These are phyloP conservation scores for Nannoperca australis DNA, from an alignment of 2,797 vertebrate species.

Conservation along the genomic window DNA sequence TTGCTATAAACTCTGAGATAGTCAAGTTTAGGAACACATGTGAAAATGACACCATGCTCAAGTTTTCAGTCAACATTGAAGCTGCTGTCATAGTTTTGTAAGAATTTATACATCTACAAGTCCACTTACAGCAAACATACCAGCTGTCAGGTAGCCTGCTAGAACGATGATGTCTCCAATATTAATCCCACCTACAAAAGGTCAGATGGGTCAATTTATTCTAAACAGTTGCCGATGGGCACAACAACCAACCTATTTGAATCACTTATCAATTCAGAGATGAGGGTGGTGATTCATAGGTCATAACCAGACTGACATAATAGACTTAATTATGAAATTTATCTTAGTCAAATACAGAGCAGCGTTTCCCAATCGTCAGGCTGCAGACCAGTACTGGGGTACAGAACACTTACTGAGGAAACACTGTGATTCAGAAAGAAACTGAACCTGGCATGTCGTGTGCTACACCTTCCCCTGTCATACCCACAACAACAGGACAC, in stretches of 20 bases:
- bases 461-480: slow-evolving; percentile 2
- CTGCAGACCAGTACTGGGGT: not conserved
- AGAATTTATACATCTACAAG: too few relatives aligned
- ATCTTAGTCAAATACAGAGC: not conserved
- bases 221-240: not conserved
- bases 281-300: slow-evolving; percentile 1
- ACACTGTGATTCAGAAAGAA: not conserved
- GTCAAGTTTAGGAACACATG: too few relatives aligned
- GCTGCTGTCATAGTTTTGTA: too few relatives aligned
- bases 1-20: too few relatives aligned
- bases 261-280: slow-evolving; percentile 6
- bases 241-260: not conserved
- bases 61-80: too few relatives aligned
- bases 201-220: slow-evolving; percentile 21
- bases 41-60: too few relatives aligned
- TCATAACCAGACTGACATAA: not conserved
- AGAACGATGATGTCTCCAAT: not conserved
- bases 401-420: not conserved
- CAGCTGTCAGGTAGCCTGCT: not conserved
- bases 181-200: slow-evolving; percentile 7
- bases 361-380: not conserved
- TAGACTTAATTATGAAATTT: not conserved
- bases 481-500: slow-evolving; percentile 37
- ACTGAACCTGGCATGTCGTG: not conserved
- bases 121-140: too few relatives aligned